A percentile compares a stretch with the other conserved stretches of the same genome.
phyloP scores from a whole-genome alignment of 1,140 invertebrate species.

The Andricus grossulariae region DNA sequence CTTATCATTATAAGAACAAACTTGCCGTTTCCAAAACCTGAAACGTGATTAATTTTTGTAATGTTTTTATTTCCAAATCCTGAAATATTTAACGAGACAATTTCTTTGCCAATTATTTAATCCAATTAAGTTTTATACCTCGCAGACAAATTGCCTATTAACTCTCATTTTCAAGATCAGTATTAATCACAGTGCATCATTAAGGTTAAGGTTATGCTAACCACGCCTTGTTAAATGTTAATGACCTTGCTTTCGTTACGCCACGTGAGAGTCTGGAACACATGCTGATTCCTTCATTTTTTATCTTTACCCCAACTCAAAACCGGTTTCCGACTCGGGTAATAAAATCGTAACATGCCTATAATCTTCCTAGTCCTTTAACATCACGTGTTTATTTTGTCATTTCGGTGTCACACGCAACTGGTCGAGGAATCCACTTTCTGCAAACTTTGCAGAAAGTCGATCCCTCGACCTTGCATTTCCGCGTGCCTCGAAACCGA shows the following conservation, averaged over 20 bases:
- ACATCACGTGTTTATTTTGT: conserved; percentile 38
- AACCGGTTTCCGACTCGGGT: neutral
- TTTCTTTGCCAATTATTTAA: neutral
- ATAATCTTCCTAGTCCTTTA: neutral
- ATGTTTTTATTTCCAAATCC: conserved; percentile 1
- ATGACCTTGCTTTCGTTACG: conserved; percentile 24
- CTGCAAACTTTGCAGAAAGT: too few species aligned
- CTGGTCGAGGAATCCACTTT: neutral
- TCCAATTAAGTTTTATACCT: neutral
- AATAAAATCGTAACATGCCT: neutral
- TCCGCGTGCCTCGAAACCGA: conserved; percentile 46
- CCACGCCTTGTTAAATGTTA: neutral
- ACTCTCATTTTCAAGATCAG: conserved; percentile 29
- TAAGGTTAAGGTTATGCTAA: conserved; percentile 29
- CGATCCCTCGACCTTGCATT: conserved; percentile 55
- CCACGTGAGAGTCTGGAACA: conserved; percentile 15
- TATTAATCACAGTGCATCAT: conserved; percentile 13
- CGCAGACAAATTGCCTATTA: neutral
- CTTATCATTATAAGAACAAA: neutral
- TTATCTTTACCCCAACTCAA: neutral
- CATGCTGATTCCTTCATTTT: neutral
- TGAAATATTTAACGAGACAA: neutral
- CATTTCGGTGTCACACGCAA: conserved; percentile 36
- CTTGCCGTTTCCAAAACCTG: conserved; percentile 12
- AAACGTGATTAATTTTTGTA: conserved; percentile 29